A percentile compares a stretch with the other conserved stretches of the same genome.
Evolutionary conservation across 1,140 invertebrate genomes (phyloP).

Genomic region (Drosophila teissieri): DNA sequence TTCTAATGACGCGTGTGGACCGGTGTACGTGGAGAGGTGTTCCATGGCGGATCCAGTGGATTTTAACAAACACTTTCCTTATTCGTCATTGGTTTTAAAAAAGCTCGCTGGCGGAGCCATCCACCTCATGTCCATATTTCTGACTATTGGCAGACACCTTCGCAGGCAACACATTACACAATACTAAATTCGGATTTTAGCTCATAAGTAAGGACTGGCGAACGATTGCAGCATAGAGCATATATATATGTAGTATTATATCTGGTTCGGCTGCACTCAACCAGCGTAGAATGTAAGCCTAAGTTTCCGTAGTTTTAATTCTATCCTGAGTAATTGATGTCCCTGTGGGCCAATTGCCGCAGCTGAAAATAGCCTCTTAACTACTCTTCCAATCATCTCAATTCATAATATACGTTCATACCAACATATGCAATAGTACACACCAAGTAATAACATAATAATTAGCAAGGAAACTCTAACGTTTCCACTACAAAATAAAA

Average conservation of each 20-base stretch:
- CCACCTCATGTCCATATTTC: not conserved
- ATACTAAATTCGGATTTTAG: constrained; percentile 15
- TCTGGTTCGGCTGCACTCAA: constrained; percentile 25
- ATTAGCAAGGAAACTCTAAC: too few relatives aligned
- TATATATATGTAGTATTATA: constrained; percentile 40
- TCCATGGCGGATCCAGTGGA: too few relatives aligned
- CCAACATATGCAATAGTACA: not conserved
- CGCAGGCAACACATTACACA: not conserved
- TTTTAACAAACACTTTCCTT: too few relatives aligned
- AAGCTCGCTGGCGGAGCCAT: too few relatives aligned
- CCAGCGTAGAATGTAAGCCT: constrained; percentile 25
- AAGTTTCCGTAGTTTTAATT: not conserved
- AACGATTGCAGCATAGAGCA: constrained; percentile 16
- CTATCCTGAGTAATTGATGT: not conserved
- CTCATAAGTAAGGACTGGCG: constrained; percentile 9
- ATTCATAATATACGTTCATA: not conserved
- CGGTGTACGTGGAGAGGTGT: not conserved
- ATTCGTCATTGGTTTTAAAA: too few relatives aligned
- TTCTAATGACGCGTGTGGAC: not conserved
- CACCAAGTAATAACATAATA: constrained; percentile 7
- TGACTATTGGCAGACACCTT: not conserved
- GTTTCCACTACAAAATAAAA: not conserved
- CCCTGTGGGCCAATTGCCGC: not conserved
- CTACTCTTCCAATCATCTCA: constrained; percentile 6
- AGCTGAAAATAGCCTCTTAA: constrained; percentile 17